A percentile compares a stretch with the other conserved stretches of the same genome.
These are phyloP conservation scores for Helogale parvula DNA, from an alignment of 2,113 vertebrate species.

Conservation along the genomic window DNA sequence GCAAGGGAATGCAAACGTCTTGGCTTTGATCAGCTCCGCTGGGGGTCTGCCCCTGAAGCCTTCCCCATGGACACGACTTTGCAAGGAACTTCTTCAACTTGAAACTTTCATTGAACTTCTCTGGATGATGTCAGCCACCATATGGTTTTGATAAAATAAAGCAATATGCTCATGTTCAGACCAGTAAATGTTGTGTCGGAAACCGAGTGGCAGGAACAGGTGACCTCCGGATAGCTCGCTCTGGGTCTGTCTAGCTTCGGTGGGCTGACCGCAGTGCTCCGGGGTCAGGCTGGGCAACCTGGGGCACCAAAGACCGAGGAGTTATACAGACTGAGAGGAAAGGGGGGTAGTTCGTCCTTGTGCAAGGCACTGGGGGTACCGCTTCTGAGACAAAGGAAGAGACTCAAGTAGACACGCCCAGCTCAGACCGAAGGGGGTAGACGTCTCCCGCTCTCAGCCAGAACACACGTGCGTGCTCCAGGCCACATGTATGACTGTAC, in stretches of 20 bases:
- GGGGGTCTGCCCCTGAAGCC: not conserved
- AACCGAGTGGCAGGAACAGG: not conserved
- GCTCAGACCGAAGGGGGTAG: not conserved
- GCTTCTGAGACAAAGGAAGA: not conserved
- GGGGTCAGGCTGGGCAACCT: not conserved
- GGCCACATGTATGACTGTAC: not conserved
- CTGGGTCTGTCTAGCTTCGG: not conserved
- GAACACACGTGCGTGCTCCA: fast-evolving
- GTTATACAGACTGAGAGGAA: fast-evolving
- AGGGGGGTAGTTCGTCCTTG: not conserved
- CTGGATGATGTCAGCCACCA: not conserved
- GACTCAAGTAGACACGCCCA: not conserved
- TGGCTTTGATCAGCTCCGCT: not conserved
- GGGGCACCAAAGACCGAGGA: not conserved
- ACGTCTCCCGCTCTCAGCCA: not conserved
- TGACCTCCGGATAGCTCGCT: not conserved
- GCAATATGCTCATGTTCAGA: constrained; percentile 13
- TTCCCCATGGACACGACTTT: not conserved
- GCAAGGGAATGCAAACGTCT: not conserved
- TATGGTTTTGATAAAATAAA: constrained; percentile 41
- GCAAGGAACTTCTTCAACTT: not conserved
- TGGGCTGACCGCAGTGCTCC: too few relatives aligned
- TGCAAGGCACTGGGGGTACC: not conserved
- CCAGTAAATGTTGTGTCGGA: not conserved
- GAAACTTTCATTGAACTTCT: not conserved